These are phyloP conservation scores for Nasonia giraulti DNA, from an alignment of 1,140 invertebrate genomes.

Conservation along the genomic window DNA sequence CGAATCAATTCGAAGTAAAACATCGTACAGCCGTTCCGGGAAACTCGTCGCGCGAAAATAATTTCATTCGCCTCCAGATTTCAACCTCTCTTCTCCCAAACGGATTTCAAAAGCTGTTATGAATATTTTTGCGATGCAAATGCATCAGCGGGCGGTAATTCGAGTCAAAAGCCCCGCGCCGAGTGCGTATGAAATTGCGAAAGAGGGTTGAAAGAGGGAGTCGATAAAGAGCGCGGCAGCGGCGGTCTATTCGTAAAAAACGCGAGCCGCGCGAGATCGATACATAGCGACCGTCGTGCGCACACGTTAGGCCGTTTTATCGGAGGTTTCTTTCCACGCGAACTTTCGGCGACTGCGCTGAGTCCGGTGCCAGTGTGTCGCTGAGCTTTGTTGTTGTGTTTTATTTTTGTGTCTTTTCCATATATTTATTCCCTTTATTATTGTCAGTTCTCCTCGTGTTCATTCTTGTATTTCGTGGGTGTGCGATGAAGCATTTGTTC, in stretches of 20 bases:
- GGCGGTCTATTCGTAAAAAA: background rate
- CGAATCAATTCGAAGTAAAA: too few species aligned
- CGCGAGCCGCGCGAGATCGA: background rate
- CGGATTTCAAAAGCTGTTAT: background rate
- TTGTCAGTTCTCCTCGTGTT: too few species aligned
- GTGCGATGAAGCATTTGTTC: too few species aligned
- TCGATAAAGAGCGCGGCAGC: background rate
- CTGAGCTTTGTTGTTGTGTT: background rate
- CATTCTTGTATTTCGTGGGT: too few species aligned
- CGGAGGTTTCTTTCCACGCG: too few species aligned
- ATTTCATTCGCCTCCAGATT: too few species aligned
- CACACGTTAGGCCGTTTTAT: background rate
- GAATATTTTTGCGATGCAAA: constrained; percentile 16
- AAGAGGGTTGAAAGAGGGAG: background rate
- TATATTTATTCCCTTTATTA: too few species aligned
- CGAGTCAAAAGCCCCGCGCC: background rate
- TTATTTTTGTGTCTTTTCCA: too few species aligned
- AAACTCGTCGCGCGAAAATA: too few species aligned
- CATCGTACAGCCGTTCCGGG: too few species aligned
- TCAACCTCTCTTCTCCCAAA: too few species aligned
- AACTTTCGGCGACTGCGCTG: background rate
- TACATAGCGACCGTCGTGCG: background rate
- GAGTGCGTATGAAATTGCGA: background rate
- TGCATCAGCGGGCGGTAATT: background rate
- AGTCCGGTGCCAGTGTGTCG: constrained; percentile 25